Conservation (phyloP, 2,888 invertebrate species). For the Venusia cambrica region DNA sequence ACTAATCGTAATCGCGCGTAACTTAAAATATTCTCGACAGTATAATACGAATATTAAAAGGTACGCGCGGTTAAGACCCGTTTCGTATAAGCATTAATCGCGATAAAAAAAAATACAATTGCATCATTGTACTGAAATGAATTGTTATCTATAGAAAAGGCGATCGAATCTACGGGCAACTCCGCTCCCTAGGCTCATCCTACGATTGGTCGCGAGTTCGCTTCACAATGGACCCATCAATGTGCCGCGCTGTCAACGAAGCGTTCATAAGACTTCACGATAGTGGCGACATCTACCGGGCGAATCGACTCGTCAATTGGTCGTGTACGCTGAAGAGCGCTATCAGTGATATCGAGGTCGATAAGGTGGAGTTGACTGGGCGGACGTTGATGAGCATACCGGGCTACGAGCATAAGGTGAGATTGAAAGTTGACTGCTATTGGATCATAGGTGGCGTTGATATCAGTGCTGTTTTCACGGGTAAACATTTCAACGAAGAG, state of each 20-base stretch:
- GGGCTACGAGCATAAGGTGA: constrained; percentile 89
- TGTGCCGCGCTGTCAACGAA: constrained; percentile 93
- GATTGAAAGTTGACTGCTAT: constrained; percentile 5
- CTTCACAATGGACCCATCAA: constrained; percentile 97
- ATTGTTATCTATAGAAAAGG: constrained; percentile 83
- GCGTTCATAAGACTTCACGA: constrained; percentile 96
- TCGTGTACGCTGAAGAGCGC: constrained; percentile 97
- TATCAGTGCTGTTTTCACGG: background rate
- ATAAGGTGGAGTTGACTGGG: constrained; percentile 94
- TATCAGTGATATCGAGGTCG: constrained; percentile 99
- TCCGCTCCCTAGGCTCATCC: constrained; percentile 93
- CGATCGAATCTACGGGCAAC: constrained; percentile 88
- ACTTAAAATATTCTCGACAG: too few relatives aligned
- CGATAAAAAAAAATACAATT: too few relatives aligned
- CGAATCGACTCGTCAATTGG: constrained; percentile 97
- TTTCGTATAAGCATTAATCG: too few relatives aligned
- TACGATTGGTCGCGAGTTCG: constrained; percentile 96
- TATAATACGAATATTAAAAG: too few relatives aligned
- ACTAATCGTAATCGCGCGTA: too few relatives aligned
- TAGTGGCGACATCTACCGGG: constrained; percentile 93
- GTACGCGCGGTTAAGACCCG: too few relatives aligned
- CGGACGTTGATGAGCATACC: constrained; percentile 93
- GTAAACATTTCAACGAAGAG: too few relatives aligned
- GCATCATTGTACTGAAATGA: constrained; percentile 6
- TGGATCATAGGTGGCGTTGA: background rate